These are phyloP conservation scores for Propithecus coquereli DNA, from an alignment of 2,113 vertebrate genomes.

Conservation along the genomic window DNA sequence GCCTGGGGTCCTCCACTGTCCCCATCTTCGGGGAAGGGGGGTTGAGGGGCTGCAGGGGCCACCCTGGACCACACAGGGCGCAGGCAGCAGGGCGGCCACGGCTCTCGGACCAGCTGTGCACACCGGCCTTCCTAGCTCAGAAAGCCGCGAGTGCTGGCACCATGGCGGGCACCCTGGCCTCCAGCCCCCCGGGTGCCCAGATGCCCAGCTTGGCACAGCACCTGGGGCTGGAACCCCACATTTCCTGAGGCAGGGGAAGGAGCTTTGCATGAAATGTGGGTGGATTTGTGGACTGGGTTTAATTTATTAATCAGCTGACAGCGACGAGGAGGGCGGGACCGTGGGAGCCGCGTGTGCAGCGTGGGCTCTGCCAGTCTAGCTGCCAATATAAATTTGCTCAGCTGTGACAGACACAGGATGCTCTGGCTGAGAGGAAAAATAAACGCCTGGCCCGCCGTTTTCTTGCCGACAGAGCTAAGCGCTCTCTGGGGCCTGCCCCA, in stretches of 20 bases:
- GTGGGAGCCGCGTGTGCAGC: rapidly evolving
- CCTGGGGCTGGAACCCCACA: rapidly evolving
- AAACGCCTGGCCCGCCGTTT: background rate
- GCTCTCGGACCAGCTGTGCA: background rate
- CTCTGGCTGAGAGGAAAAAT: background rate
- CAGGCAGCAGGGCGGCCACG: rapidly evolving
- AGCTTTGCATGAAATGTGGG: rapidly evolving
- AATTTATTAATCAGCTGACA: background rate
- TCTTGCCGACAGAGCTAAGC: background rate
- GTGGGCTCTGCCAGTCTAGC: background rate
- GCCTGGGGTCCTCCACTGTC: background rate
- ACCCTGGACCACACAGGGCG: rapidly evolving
- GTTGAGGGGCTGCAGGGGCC: background rate
- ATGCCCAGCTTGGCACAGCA: background rate
- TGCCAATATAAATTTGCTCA: background rate
- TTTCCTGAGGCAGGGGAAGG: background rate
- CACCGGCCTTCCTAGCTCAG: background rate
- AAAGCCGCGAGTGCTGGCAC: background rate
- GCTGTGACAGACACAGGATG: background rate
- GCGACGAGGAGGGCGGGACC: rapidly evolving
- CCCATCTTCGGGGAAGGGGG: background rate
- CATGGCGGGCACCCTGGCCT: background rate
- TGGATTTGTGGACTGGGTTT: background rate
- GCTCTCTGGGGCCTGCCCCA: background rate
- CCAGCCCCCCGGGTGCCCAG: too few relatives aligned